These are phyloP conservation scores for Caenorhabditis auriculariae DNA, from an alignment of 2,888 invertebrate species.

Conservation along the genomic window DNA sequence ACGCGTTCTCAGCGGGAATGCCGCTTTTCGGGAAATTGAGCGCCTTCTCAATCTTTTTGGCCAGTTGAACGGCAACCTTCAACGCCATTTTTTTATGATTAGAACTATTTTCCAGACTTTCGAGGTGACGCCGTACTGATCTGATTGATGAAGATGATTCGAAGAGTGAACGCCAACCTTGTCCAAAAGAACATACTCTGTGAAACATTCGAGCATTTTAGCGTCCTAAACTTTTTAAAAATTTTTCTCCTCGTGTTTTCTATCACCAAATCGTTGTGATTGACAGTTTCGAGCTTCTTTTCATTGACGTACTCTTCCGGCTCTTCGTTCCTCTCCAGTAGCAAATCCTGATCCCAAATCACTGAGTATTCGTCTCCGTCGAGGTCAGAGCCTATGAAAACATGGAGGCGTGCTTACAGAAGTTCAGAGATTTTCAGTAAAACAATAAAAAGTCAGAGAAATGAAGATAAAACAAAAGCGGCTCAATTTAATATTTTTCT, in stretches of 20 bases:
- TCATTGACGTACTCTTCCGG: slow-evolving; percentile 38
- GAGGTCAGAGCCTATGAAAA: slow-evolving; percentile 64
- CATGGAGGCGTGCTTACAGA: no score
- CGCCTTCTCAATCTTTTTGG: slow-evolving; percentile 53
- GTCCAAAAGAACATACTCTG: slow-evolving; percentile 62
- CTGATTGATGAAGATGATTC: slow-evolving; percentile 62
- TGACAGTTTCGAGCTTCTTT: slow-evolving; percentile 3
- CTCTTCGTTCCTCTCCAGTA: slow-evolving; percentile 57
- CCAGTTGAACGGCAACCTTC: slow-evolving; percentile 24
- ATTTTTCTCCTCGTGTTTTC: background rate
- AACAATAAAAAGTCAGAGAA: no score
- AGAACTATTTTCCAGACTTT: slow-evolving; percentile 20
- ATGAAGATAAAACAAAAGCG: no score
- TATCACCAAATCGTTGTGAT: slow-evolving; percentile 13
- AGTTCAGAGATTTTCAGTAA: no score
- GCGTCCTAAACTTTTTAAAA: slow-evolving; percentile 13
- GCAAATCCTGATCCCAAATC: slow-evolving; percentile 63
- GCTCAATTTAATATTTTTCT: no score
- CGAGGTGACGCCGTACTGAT: slow-evolving; percentile 55
- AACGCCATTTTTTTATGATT: no score
- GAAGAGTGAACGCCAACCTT: slow-evolving; percentile 61
- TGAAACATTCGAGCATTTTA: slow-evolving; percentile 59
- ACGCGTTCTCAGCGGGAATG: slow-evolving; percentile 17
- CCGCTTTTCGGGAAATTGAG: slow-evolving; percentile 56
- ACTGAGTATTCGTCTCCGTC: slow-evolving; percentile 66